Conservation (phyloP, 1,140 invertebrate genomes). For the Drosophila setifemur region DNA sequence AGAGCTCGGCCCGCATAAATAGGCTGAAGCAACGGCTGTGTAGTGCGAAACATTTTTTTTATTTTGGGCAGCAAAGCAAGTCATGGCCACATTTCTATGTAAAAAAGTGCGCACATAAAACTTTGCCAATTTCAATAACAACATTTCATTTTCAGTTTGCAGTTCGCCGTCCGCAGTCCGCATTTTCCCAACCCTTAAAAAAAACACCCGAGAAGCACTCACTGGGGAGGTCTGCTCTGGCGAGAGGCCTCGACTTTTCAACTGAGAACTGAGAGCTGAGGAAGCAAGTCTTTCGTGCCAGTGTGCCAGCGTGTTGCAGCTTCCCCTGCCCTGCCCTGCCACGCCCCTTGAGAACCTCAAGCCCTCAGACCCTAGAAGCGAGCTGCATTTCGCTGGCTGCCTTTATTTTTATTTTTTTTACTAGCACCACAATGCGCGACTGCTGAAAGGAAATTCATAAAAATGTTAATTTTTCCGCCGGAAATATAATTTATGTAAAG, state of each 20-base stretch:
- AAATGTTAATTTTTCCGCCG: conserved; percentile 81
- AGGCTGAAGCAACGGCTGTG: conserved; percentile 46
- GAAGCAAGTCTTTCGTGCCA: conserved; percentile 58
- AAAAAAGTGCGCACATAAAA: conserved; percentile 74
- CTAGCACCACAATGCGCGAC: conserved; percentile 68
- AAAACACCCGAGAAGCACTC: conserved; percentile 53
- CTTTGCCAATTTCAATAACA: conserved; percentile 80
- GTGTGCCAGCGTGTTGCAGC: conserved; percentile 31
- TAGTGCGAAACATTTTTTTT: conserved; percentile 35
- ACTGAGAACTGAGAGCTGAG: conserved; percentile 1
- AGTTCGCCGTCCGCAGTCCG: conserved; percentile 40
- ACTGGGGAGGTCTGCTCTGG: conserved; percentile 48
- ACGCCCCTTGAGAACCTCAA: conserved; percentile 8
- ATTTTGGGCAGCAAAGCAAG: conserved; percentile 61
- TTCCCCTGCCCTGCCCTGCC: conserved; percentile 7
- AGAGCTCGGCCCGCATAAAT: conserved; percentile 72
- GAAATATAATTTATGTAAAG: conserved; percentile 81
- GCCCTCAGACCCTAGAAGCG: conserved; percentile 1
- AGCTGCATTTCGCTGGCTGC: conserved; percentile 28
- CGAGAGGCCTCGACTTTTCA: conserved; percentile 18
- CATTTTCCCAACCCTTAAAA: conserved; percentile 18
- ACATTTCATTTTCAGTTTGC: conserved; percentile 74
- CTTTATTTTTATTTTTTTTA: conserved; percentile 11
- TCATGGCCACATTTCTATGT: conserved; percentile 79
- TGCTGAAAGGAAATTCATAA: conserved; percentile 80